Conservation (phyloP, 2,888 invertebrate genomes). For the Agrilus mali region DNA sequence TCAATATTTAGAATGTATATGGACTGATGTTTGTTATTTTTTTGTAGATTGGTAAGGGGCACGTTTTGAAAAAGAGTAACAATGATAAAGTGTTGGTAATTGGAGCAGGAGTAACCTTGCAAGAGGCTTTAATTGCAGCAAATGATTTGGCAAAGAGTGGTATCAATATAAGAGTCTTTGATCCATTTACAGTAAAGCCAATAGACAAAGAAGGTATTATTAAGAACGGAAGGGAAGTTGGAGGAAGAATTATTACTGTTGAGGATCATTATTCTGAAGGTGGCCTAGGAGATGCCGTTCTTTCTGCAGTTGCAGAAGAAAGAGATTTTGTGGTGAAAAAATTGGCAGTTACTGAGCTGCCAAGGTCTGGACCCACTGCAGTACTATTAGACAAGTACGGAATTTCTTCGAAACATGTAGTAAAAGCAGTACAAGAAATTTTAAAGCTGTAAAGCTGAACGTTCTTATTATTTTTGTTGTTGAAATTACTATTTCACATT, state of each 20-base stretch:
- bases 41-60: constrained; percentile 56
- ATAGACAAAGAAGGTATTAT: constrained; percentile 70
- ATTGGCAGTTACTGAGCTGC: constrained; percentile 69
- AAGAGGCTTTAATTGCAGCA: constrained; percentile 81
- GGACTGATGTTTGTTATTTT: constrained; percentile 5
- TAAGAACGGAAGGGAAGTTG: constrained; percentile 61
- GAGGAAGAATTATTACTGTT: constrained; percentile 78
- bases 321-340: constrained; percentile 61
- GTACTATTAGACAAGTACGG: constrained; percentile 82
- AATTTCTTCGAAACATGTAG: constrained; percentile 71
- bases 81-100: constrained; percentile 78
- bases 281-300: constrained; percentile 92
- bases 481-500: constrained; percentile 1
- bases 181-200: constrained; percentile 95
- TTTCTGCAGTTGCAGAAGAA: constrained; percentile 62
- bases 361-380: constrained; percentile 84
- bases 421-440: constrained; percentile 52
- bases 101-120: constrained; percentile 87
- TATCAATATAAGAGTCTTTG: constrained; percentile 71
- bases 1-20: not conserved
- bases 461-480: not conserved
- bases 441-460: constrained; percentile 33
- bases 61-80: constrained; percentile 62
- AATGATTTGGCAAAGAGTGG: constrained; percentile 57
- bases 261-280: constrained; percentile 98